Conservation (phyloP, 1,140 invertebrate species). For the Solenopsis fugax region DNA sequence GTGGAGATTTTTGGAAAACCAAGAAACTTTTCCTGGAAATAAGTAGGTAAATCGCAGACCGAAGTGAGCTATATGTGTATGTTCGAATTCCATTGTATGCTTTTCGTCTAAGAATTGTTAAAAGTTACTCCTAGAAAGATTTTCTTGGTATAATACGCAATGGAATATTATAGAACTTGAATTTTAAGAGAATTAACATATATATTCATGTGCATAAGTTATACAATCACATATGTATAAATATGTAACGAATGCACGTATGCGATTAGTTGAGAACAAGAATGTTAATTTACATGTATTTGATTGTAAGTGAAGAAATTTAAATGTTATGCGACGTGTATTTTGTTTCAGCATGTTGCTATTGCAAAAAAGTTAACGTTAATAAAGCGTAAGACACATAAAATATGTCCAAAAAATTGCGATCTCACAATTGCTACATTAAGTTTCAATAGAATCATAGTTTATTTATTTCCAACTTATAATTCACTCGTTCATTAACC, state of each 20-base stretch:
- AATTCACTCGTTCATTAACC: no score
- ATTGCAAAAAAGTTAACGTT: no score
- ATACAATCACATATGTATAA: neutral
- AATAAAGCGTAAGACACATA: no score
- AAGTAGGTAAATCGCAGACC: constrained; percentile 6
- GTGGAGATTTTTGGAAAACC: constrained; percentile 26
- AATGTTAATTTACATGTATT: neutral
- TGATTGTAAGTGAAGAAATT: neutral
- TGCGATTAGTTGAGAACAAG: neutral
- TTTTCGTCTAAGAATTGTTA: neutral
- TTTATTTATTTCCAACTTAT: no score
- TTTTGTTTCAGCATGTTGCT: neutral
- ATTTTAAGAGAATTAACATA: neutral
- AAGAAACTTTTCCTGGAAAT: constrained; percentile 53
- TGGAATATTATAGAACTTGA: neutral
- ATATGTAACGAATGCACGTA: neutral
- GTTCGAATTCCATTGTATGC: neutral
- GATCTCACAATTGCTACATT: no score
- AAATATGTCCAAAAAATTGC: no score
- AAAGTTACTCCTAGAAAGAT: neutral
- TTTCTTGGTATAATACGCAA: neutral
- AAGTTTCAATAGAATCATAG: no score
- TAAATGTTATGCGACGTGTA: neutral
- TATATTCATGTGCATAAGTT: neutral
- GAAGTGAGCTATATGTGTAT: neutral